Evolutionary conservation across 37 sponge, comb jelly and placozoan species (phyloP).

Genomic region (Dysidea cf. avara): DNA sequence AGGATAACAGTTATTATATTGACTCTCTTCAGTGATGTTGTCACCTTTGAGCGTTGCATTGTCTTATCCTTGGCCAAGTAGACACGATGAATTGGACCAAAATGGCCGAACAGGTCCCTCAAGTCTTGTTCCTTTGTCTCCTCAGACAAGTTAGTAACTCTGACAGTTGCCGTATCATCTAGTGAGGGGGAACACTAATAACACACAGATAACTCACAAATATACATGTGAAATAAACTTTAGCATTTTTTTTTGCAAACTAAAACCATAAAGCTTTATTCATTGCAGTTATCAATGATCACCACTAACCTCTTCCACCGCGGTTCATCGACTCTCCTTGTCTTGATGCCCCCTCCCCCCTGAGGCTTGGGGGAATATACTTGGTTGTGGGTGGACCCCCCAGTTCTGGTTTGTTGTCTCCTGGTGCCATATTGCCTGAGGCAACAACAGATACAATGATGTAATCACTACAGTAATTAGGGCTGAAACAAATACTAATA

Average conservation of each 20-base stretch:
- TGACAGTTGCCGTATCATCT: conserved; percentile 90
- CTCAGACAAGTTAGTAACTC: conserved; percentile 93
- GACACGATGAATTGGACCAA: conserved; percentile 81
- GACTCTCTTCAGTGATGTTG: neutral
- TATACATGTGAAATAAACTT: too few species aligned
- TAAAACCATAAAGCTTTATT: too few species aligned
- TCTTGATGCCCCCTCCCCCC: conserved; percentile 24
- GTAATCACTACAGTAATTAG: too few species aligned
- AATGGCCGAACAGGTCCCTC: conserved; percentile 83
- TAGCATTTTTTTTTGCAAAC: too few species aligned
- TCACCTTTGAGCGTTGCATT: conserved; percentile 90
- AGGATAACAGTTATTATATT: neutral
- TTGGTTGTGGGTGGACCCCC: too few species aligned
- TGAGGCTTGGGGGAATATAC: conserved; percentile 67
- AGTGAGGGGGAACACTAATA: neutral
- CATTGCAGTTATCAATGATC: too few species aligned
- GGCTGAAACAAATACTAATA: too few species aligned
- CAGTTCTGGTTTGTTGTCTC: too few species aligned
- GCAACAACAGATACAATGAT: too few species aligned
- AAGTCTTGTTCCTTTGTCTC: conserved; percentile 86
- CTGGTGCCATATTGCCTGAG: too few species aligned
- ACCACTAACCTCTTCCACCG: too few species aligned
- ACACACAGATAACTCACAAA: conserved; percentile 1
- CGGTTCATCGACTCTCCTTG: conserved; percentile 2
- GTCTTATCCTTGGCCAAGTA: conserved; percentile 89